Evolutionary conservation across 2,797 vertebrate genomes (phyloP).

Genomic region (Epinephelus malabaricus): DNA sequence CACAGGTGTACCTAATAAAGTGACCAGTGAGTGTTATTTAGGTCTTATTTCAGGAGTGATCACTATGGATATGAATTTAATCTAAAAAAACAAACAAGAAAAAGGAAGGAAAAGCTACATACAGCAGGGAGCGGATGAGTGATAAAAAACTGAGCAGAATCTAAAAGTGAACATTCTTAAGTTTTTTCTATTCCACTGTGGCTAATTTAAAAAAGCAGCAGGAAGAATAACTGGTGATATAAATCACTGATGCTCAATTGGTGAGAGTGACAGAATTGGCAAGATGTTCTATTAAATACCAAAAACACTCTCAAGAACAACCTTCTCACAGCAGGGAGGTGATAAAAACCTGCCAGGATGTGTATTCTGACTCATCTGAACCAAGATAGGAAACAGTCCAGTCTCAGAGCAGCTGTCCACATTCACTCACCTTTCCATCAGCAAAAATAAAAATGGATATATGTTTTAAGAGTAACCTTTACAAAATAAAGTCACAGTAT

Average conservation of each 20-base stretch:
- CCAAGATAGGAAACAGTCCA: not conserved
- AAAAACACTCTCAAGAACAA: slow-evolving; percentile 16
- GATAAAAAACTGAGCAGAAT: not conserved
- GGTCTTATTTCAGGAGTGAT: no score
- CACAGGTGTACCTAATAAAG: no score
- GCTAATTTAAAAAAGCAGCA: not conserved
- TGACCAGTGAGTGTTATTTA: no score
- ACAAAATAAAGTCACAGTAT: not conserved
- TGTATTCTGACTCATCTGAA: slow-evolving; percentile 30
- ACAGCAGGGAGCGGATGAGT: not conserved
- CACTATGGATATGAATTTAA: no score
- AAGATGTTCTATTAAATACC: slow-evolving; percentile 27
- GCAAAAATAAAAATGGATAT: not conserved
- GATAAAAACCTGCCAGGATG: slow-evolving; percentile 33
- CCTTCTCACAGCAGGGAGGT: slow-evolving; percentile 39
- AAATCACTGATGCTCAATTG: not conserved
- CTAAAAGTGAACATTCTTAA: not conserved
- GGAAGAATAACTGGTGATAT: not conserved
- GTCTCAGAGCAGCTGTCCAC: slow-evolving; percentile 26
- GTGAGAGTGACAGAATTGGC: not conserved
- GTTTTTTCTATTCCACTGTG: not conserved
- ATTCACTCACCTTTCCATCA: slow-evolving; percentile 15
- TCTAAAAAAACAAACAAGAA: no score
- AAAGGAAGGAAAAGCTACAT: no score
- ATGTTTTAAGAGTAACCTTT: not conserved